Evolutionary conservation across 1,140 invertebrate genomes (phyloP).

Genomic region (Palaemon carinicauda): DNA sequence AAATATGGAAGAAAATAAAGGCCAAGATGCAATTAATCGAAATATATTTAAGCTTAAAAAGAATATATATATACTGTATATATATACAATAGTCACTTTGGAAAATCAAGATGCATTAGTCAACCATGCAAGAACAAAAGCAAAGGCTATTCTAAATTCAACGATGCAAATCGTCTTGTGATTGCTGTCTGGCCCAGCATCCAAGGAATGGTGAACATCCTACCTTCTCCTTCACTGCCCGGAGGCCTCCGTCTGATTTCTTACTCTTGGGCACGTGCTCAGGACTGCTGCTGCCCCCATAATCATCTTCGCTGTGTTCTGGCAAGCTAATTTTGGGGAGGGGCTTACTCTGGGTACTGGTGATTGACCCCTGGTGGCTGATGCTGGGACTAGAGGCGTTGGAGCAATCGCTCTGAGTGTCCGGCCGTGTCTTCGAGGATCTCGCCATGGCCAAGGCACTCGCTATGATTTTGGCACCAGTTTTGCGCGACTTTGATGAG

Average conservation of each 20-base stretch:
- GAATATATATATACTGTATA: too few species aligned
- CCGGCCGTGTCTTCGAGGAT: background rate
- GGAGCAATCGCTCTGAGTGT: background rate
- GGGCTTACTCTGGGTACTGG: background rate
- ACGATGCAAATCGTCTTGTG: background rate
- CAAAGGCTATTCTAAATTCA: background rate
- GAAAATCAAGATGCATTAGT: too few species aligned
- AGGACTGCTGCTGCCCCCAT: conserved; percentile 43
- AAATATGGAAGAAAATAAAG: too few species aligned
- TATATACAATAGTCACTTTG: too few species aligned
- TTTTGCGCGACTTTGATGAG: background rate
- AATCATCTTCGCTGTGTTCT: conserved; percentile 43
- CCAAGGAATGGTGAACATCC: background rate
- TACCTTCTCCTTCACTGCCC: conserved; percentile 45
- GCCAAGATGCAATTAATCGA: too few species aligned
- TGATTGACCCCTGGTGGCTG: background rate
- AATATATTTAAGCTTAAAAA: too few species aligned
- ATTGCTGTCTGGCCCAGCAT: conserved; percentile 5
- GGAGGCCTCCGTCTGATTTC: conserved; percentile 39
- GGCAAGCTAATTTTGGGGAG: conserved; percentile 37
- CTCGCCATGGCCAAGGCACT: conserved; percentile 41
- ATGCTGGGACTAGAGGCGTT: conserved; percentile 7
- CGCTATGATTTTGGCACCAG: conserved; percentile 43
- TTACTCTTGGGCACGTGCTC: conserved; percentile 5
- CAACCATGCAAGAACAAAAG: background rate